Conservation (phyloP, 2,888 invertebrate genomes). For the Dicycla oo region DNA sequence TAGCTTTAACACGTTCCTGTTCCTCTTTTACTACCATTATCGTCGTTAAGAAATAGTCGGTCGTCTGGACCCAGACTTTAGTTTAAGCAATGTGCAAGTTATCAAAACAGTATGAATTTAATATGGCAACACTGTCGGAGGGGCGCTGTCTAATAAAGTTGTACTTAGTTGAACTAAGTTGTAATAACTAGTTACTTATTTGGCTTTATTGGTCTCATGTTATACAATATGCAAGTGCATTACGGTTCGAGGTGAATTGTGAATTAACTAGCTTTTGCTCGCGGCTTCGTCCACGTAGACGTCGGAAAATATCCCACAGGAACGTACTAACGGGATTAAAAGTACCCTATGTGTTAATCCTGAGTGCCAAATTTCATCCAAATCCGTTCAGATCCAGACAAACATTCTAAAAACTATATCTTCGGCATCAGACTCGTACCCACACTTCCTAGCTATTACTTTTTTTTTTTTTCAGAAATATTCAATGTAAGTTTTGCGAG, state of each 20-base stretch:
- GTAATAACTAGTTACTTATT: constrained; percentile 44
- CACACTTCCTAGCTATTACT: too few species aligned
- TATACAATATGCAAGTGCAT: constrained; percentile 41
- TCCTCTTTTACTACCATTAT: not conserved
- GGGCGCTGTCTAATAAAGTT: constrained; percentile 44
- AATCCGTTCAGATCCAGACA: too few species aligned
- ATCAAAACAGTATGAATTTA: constrained; percentile 58
- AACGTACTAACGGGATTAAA: too few species aligned
- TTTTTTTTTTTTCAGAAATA: too few species aligned
- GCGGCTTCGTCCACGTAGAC: too few species aligned
- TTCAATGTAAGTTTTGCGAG: too few species aligned
- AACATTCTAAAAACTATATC: too few species aligned
- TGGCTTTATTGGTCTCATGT: constrained; percentile 22
- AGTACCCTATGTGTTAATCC: too few species aligned
- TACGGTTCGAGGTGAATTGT: constrained; percentile 6
- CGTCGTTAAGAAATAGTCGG: not conserved
- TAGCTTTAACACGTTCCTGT: not conserved
- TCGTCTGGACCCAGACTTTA: constrained; percentile 29
- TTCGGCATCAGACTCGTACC: too few species aligned
- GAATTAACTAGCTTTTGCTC: too few species aligned
- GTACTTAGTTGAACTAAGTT: constrained; percentile 21
- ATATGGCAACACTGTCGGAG: constrained; percentile 34
- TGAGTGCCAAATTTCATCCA: too few species aligned
- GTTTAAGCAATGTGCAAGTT: constrained; percentile 37
- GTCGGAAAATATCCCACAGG: too few species aligned